Base-by-base conservation (phyloP, 2,113 vertebrate genomes). In the Siphamia tubifer region DNA sequence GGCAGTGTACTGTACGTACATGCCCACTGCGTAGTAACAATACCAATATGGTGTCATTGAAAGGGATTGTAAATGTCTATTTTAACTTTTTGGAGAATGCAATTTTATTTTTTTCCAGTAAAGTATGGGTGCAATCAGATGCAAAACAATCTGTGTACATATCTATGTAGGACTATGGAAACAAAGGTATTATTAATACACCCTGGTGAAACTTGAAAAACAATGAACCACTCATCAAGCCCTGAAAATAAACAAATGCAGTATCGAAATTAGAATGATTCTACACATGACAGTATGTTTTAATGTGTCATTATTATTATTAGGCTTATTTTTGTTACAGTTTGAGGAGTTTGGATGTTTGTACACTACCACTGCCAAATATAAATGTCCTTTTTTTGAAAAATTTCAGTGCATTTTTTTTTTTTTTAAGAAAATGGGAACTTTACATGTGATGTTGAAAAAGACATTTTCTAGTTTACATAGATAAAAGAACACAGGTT, bases 381-480 rank as follows among this genome's bases (percentile, higher is more conserved):
- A 79, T 62, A 82, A 76, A 66, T 76, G 51, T 70, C 34, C 16
- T 78, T 74, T 79, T 79, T 56, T 79, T 74, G 70, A 70, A 79
- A 70, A 27, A n/a, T n/a, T n/a, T n/a, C n/a, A 4, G 48, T 17
- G 60, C 64, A n/a, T 67, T 17, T 3, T 40, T 48, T 53, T 36
- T 31, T 40, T 68, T 74, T 61, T 34, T 67, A 40, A 78, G 86
- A 88, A 89, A 79, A 48, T 10, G 23, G 48, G 31, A 67, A 17
- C 4, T 92, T 92, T 93, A 92, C 92, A 92, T 69, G 47, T 80
- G 64, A 87, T n/a, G 21, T 87, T 87, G 35, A 87, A 82, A 87
- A 81, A 77, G 67, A 83, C 72, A 83, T 74, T 79, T 86, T 86
- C 82, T 85, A 89, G 81, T 82, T 84, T 74, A 86, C 72, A 83